Percentiles rank a stretch among this genome's conserved stretches.
These are phyloP conservation scores for Vesta saturnalis DNA, from an alignment of 2,888 invertebrate species.

Conservation along the genomic window DNA sequence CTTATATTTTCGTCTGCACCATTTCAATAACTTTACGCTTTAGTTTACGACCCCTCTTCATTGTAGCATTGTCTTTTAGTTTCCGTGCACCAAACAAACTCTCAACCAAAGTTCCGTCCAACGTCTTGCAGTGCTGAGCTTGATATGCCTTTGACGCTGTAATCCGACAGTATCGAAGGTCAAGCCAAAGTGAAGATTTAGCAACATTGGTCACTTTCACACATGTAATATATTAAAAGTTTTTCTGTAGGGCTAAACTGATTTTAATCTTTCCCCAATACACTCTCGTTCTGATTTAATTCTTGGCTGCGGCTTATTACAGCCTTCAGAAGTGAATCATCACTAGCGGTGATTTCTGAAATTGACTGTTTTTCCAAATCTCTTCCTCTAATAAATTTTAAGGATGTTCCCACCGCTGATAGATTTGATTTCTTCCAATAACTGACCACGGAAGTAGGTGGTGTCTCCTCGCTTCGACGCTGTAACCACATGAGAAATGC, in stretches of 20 bases:
- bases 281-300: background rate
- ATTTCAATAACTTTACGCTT: background rate
- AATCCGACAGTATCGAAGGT: background rate
- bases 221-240: background rate
- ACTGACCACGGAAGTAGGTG: no score
- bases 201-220: background rate
- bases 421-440: no score
- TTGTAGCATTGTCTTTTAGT: background rate
- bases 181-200: background rate
- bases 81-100: background rate
- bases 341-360: no score
- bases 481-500: no score
- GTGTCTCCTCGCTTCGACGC: no score
- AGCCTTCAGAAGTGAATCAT: background rate
- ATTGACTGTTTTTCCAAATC: no score
- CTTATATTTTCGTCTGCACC: background rate
- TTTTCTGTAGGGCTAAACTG: background rate
- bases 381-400: no score
- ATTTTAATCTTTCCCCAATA: background rate
- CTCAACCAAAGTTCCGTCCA: background rate
- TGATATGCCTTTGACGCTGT: no score
- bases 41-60: background rate
- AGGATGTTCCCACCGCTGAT: no score
- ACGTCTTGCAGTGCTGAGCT: no score
- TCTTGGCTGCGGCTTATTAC: background rate